Conservation (phyloP, 2,797 vertebrate genomes). For the Pterois miles region DNA sequence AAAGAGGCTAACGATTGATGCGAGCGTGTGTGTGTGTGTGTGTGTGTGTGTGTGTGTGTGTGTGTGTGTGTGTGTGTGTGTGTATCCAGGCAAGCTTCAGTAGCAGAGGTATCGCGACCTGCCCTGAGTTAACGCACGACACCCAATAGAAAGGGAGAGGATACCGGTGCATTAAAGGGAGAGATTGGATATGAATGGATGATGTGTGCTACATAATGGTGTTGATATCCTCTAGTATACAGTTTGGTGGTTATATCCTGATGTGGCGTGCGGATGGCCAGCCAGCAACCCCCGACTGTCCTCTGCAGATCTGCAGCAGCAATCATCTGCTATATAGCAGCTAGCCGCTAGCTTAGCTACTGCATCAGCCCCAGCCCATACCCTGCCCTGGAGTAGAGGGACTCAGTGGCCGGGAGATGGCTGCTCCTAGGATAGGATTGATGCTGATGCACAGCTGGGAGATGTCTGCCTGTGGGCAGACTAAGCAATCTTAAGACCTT, state of each 20-base stretch:
- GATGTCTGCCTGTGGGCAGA: neutral
- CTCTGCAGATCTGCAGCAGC: slow-evolving; percentile 61
- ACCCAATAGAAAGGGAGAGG: slow-evolving; percentile 8
- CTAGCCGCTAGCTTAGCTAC: slow-evolving; percentile 65
- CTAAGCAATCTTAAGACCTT: too few species aligned
- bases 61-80: neutral
- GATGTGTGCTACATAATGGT: slow-evolving; percentile 3
- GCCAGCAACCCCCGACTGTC: slow-evolving; percentile 42
- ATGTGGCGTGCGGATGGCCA: neutral
- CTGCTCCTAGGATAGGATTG: slow-evolving; percentile 17
- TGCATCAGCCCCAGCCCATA: slow-evolving; percentile 73
- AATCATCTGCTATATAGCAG: slow-evolving; percentile 55
- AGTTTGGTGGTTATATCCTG: neutral
- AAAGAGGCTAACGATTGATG: slow-evolving; percentile 41
- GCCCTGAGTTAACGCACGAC: slow-evolving; percentile 37
- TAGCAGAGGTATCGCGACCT: slow-evolving; percentile 38
- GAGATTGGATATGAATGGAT: neutral
- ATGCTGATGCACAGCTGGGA: slow-evolving; percentile 33
- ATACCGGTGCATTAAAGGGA: slow-evolving; percentile 41
- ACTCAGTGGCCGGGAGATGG: slow-evolving; percentile 43
- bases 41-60: neutral
- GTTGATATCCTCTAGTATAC: neutral
- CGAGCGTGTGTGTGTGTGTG: neutral
- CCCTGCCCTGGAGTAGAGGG: slow-evolving; percentile 62
- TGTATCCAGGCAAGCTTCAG: slow-evolving; percentile 55